Evolutionary conservation across 2,113 vertebrate species (phyloP), one percentile per base, ranked within the genome.

Genomic region (Meles meles): DNA sequence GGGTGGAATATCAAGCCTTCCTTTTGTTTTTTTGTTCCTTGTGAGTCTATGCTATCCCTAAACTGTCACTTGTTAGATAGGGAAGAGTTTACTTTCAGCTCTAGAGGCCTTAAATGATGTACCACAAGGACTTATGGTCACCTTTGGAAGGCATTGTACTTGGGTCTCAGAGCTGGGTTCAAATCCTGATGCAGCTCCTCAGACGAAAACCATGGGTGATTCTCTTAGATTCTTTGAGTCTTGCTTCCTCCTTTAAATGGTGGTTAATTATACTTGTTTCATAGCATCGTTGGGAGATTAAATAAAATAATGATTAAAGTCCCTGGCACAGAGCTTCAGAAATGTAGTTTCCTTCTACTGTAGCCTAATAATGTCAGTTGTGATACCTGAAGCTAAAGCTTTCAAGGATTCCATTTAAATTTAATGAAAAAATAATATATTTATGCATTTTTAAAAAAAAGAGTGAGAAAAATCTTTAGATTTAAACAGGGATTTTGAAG

Each of bases 401-500:
- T 93, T 85, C 31, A 82, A 82, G 52, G 84, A 29, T 52, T 23
- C 20, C 59, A 77, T 82, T 81, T 72, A 84, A 86, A 95, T 49
- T 81, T 20, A 93, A 63, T 72, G 69, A 81, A 87, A 79, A 65
- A 65, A n/a, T 27, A 72, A 59, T 72, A 20, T 90, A 71, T 88
- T 84, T 91, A 76, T 57, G 21, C 6, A 92, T 34, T 76, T 76
- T 76, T 72, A 34, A 37, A 82, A 67, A 74, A 96, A 89, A 86
- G 18, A 74, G 18, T 67, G 37, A 90, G 39, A 25, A 87, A 92
- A 82, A 87, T n/a, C 9, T 92, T 96, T 94, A 91, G 55, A 95
- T 77, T 97, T 89, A 87, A 96, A 47, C 20, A 96, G 47, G 37
- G 74, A 81, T 87, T 95, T 93, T 88, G 81, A 88, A 92, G 69